Conservation (phyloP, 2,797 vertebrate genomes). For the Ataeniobius toweri region DNA sequence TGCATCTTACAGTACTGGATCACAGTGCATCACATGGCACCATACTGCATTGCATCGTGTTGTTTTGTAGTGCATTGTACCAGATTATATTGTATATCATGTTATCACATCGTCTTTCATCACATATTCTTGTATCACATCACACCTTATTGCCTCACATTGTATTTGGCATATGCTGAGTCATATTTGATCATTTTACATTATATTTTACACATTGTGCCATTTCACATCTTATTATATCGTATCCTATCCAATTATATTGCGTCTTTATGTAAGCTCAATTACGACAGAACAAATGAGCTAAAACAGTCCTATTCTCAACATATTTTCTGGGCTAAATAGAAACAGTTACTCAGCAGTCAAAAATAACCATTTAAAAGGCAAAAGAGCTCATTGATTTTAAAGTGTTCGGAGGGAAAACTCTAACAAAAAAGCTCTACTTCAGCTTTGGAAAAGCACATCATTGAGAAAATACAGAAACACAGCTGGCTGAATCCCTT, state of each 20-base stretch:
- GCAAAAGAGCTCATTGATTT: constrained; percentile 1
- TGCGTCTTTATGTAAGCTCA: background rate
- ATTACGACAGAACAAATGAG: background rate
- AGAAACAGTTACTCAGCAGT: background rate
- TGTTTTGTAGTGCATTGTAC: background rate
- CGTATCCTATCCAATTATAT: background rate
- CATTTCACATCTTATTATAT: too few relatives aligned
- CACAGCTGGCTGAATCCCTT: constrained; percentile 47
- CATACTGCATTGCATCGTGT: background rate
- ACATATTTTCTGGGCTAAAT: background rate
- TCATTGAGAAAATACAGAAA: constrained; percentile 29
- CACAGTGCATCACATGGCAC: background rate
- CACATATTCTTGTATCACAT: background rate
- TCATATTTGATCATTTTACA: background rate
- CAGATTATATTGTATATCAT: background rate
- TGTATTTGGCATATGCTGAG: background rate
- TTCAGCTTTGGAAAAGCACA: constrained; percentile 31
- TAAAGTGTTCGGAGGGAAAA: constrained; percentile 29
- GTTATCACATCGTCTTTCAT: background rate
- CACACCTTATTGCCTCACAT: background rate
- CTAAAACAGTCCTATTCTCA: background rate
- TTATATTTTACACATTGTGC: background rate
- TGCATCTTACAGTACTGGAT: background rate
- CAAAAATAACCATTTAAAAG: background rate
- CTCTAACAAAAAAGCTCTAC: constrained; percentile 8